Evolutionary conservation across 2,888 invertebrate genomes (phyloP), one percentile per base, ranked within the genome.

Genomic region (Trachelus tabidus): DNA sequence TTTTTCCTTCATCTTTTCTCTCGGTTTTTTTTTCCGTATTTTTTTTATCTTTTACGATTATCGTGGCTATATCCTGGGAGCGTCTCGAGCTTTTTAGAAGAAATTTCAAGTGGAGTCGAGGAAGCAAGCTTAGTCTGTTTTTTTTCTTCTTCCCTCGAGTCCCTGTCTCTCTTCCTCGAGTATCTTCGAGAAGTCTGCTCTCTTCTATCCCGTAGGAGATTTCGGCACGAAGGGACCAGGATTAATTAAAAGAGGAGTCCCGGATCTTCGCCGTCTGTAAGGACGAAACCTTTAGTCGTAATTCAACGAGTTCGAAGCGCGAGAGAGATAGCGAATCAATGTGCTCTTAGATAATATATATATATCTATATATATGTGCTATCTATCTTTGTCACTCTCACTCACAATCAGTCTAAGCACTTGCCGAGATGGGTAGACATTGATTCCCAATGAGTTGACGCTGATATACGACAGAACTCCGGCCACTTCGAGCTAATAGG

Each of bases 201-300:
- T 81, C 30, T n/a, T 73, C 76, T 79, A 80, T 83, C 79, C 76
- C 77, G 79, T 40, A 79, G 80, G 79, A 80, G 79, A 81, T 23
- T 56, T 23, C 23, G 56, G 23, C 56, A 56, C 23, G 77, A n/a
- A 68, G 56, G 77, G 79, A 81, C 80, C 35, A 79, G 84, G 86
- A 85, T 85, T 86, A 86, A 85, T 85, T 85, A 85, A 85, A 86
- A 83, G 82, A 78, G 77, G 71, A 71, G n/a, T 74, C 76, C 74
- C 37, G 56, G 56, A 56, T 56, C 23, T 23, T 56, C 40, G 40
- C 1, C 56, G 56, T 23, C 76, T 68, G 79, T 76, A 79, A 80
- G 77, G 77, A 81, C 77, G 80, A 83, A 85, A 84, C 79, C 82
- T 85, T 87, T 83, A 71, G 79, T 80, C 76, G 80, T 81, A 81